Percentiles rank a stretch among this genome's conserved stretches.
Conservation (phyloP, 2,888 invertebrate species). For the Ditula angustiorana region DNA sequence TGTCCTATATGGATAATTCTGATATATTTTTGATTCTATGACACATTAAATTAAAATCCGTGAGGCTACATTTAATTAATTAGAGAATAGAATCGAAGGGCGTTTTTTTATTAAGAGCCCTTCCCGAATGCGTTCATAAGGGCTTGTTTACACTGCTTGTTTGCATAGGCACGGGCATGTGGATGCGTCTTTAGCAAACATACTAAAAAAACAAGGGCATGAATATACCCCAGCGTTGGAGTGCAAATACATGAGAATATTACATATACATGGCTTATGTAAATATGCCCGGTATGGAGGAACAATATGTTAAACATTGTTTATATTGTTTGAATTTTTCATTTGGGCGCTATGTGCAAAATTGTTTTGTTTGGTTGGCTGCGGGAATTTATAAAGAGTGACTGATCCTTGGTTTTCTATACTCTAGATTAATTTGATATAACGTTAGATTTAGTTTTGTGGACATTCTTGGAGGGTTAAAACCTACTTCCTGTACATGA, state of each 20-base stretch:
- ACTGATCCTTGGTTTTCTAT: not conserved
- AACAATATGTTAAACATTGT: conserved; percentile 59
- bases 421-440: not conserved
- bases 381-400: not conserved
- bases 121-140: conserved; percentile 73
- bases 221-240: conserved; percentile 58
- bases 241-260: conserved; percentile 54
- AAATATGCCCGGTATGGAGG: conserved; percentile 56
- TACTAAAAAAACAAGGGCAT: conserved; percentile 82
- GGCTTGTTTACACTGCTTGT: conserved; percentile 78
- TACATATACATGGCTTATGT: conserved; percentile 53
- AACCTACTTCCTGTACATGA: too few species aligned
- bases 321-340: conserved; percentile 66
- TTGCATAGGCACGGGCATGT: conserved; percentile 78
- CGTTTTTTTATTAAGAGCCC: conserved; percentile 66
- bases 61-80: conserved; percentile 3
- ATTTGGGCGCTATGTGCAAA: conserved; percentile 33
- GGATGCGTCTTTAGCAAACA: conserved; percentile 83
- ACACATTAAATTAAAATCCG: not conserved
- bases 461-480: too few species aligned
- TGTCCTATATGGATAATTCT: too few species aligned
- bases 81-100: conserved; percentile 52
- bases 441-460: too few species aligned
- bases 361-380: conserved; percentile 17
- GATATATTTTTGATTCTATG: too few species aligned